Evolutionary conservation across 2,113 vertebrate species (phyloP).

Genomic region (Myotis davidii): DNA sequence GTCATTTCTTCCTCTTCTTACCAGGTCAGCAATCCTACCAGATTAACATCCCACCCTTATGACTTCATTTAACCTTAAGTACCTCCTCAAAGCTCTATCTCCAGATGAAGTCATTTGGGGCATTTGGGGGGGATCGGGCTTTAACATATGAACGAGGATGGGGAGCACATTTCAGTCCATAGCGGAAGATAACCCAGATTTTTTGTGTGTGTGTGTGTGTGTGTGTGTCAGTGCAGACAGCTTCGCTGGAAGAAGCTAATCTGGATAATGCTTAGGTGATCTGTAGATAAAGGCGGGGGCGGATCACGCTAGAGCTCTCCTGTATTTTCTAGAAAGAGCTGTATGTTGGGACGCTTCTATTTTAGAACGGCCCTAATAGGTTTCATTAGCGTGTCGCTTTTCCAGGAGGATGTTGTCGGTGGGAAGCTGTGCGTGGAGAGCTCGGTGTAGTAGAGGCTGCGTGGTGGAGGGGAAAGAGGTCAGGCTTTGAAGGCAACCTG

Average conservation of each 20-base stretch:
- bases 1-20: neutral
- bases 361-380: neutral
- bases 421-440: neutral
- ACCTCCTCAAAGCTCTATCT: neutral
- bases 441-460: neutral
- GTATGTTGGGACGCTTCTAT: neutral
- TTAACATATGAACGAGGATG: neutral
- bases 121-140: neutral
- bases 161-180: neutral
- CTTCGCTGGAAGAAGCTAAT: neutral
- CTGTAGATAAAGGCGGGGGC: neutral
- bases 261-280: neutral
- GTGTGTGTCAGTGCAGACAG: neutral
- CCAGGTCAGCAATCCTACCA: neutral
- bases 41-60: neutral
- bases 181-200: neutral
- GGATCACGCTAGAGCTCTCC: too few relatives aligned
- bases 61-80: neutral
- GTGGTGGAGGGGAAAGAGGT: neutral
- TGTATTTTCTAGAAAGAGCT: constrained; percentile 17
- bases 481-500: neutral
- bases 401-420: neutral
- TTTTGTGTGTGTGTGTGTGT: neutral
- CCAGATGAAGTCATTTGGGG: neutral
- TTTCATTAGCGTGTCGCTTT: neutral